Evolutionary conservation across 2,888 invertebrate genomes (phyloP).

Genomic region (Phalangium opilio): DNA sequence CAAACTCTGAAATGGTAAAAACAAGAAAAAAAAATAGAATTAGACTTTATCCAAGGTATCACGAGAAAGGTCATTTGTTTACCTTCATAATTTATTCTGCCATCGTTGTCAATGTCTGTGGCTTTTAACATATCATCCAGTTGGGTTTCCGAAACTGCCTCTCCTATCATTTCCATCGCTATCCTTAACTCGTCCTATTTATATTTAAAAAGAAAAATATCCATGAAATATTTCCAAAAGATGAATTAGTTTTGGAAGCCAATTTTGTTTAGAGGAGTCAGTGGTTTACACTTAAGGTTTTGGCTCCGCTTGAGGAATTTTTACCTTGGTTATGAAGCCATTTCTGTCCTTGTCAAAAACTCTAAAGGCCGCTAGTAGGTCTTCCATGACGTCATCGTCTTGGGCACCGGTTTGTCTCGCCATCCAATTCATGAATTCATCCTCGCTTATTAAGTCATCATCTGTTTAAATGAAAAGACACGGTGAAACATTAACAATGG

Average conservation of each 20-base stretch:
- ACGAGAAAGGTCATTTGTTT: not conserved
- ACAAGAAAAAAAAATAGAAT: not conserved
- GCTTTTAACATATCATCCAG: constrained; percentile 54
- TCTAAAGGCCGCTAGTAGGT: constrained; percentile 72
- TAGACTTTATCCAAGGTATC: not conserved
- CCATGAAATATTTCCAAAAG: no score
- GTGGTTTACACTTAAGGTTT: not conserved
- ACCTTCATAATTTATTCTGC: constrained; percentile 63
- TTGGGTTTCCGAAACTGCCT: constrained; percentile 56
- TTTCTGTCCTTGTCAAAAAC: constrained; percentile 81
- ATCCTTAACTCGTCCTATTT: constrained; percentile 48
- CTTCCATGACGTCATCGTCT: constrained; percentile 49
- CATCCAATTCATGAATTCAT: constrained; percentile 62
- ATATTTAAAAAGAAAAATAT: no score
- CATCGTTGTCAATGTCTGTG: constrained; percentile 63
- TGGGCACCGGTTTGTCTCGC: constrained; percentile 27
- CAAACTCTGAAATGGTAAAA: constrained; percentile 9
- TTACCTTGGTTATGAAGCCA: constrained; percentile 55
- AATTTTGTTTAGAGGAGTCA: no score
- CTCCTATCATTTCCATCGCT: constrained; percentile 67
- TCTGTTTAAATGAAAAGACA: constrained; percentile 37
- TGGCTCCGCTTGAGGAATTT: not conserved
- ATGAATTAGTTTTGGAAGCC: no score
- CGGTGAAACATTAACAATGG: no score
- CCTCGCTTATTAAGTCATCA: constrained; percentile 56